Conservation (phyloP, 2,888 invertebrate species). For the Gnatocerus cornutus region DNA sequence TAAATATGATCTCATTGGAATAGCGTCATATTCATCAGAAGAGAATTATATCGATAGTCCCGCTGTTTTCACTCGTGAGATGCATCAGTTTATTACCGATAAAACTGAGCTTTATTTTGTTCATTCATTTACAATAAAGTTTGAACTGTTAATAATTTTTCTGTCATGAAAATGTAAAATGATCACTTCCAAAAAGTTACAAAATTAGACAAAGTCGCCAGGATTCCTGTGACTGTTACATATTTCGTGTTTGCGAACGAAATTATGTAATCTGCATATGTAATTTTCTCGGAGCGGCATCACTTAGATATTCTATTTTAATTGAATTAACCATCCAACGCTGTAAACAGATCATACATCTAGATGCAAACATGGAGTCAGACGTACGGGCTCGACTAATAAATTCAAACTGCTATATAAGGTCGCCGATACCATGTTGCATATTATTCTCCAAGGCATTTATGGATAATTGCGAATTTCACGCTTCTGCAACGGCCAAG, state of each 20-base stretch:
- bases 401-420: slow-evolving; percentile 44
- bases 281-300: slow-evolving; percentile 44
- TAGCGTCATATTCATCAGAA: too few species aligned
- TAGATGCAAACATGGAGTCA: slow-evolving; percentile 43
- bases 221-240: slow-evolving; percentile 9
- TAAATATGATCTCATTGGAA: too few species aligned
- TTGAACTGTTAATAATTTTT: too few species aligned
- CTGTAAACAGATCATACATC: slow-evolving; percentile 50
- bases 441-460: slow-evolving; percentile 36
- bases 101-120: too few species aligned
- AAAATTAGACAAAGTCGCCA: too few species aligned
- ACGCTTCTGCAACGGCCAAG: slow-evolving; percentile 34
- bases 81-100: too few species aligned
- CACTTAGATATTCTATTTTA: slow-evolving; percentile 46
- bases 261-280: slow-evolving; percentile 50
- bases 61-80: too few species aligned
- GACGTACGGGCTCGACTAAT: slow-evolving; percentile 42
- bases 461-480: slow-evolving; percentile 43
- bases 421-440: slow-evolving; percentile 28
- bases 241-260: slow-evolving; percentile 45
- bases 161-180: too few species aligned
- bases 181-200: too few species aligned
- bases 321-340: slow-evolving; percentile 48
- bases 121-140: too few species aligned
- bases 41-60: too few species aligned